Conservation (phyloP, 1,140 invertebrate species). For the Megathymus violae region DNA sequence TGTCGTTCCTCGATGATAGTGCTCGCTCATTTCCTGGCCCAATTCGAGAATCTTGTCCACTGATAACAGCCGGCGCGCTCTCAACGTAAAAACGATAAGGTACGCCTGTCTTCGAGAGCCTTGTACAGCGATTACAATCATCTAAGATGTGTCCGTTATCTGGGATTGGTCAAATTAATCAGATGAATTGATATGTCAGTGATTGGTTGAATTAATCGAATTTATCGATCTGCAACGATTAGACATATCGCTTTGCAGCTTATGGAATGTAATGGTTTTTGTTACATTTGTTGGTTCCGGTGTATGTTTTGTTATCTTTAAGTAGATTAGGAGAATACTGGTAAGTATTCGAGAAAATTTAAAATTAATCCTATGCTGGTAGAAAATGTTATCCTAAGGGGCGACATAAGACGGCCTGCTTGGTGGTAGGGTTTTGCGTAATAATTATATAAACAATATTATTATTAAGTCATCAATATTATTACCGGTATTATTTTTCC, state of each 20-base stretch:
- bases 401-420: too few species aligned
- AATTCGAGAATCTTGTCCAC: conserved; percentile 11
- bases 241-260: background rate
- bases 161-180: conserved; percentile 31
- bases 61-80: conserved; percentile 22
- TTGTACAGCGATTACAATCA: conserved; percentile 27
- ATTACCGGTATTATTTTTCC: too few species aligned
- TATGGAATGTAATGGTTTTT: background rate
- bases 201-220: conserved; percentile 32
- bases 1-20: too few species aligned
- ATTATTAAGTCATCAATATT: too few species aligned
- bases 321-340: background rate
- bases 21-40: conserved; percentile 19
- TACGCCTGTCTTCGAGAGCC: conserved; percentile 18
- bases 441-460: too few species aligned
- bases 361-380: too few species aligned
- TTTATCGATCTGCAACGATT: conserved; percentile 13
- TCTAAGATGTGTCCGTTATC: conserved; percentile 29
- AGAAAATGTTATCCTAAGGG: too few species aligned
- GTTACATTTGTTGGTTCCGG: background rate
- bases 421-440: too few species aligned
- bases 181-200: conserved; percentile 29
- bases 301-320: background rate
- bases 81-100: conserved; percentile 25
- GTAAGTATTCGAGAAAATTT: too few species aligned